Conservation (phyloP, 2,888 invertebrate species). For the Ophion costatus region DNA sequence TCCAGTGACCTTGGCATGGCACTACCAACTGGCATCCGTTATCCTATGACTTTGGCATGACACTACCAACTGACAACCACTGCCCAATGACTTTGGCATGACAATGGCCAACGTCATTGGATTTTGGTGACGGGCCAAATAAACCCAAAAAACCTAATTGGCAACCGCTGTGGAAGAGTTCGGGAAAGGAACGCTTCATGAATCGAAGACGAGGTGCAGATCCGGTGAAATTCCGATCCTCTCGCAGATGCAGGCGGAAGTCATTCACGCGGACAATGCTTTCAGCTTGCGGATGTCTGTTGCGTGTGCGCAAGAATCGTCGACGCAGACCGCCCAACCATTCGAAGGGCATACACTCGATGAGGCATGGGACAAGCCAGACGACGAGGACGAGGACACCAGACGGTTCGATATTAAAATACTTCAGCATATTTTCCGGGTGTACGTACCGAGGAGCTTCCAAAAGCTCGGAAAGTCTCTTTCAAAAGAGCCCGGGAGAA, state of each 20-base stretch:
- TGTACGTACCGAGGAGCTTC: conserved; percentile 52
- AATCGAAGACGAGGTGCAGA: conserved; percentile 74
- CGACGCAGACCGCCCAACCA: neutral
- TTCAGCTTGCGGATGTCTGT: conserved; percentile 25
- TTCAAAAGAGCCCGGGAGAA: conserved; percentile 60
- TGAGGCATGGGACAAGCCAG: neutral
- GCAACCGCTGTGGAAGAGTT: conserved; percentile 44
- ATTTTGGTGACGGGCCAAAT: neutral
- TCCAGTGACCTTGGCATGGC: too few species aligned
- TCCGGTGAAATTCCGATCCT: conserved; percentile 77
- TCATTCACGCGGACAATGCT: conserved; percentile 72
- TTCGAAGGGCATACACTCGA: conserved; percentile 1
- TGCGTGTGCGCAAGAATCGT: conserved; percentile 30
- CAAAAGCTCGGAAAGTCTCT: conserved; percentile 69
- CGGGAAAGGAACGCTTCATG: conserved; percentile 51
- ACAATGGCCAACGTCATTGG: neutral
- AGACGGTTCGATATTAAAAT: conserved; percentile 79
- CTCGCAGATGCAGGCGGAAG: conserved; percentile 74
- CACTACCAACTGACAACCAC: neutral
- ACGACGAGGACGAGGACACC: conserved; percentile 43
- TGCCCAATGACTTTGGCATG: neutral
- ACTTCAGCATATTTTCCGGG: conserved; percentile 76
- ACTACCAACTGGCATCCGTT: neutral
- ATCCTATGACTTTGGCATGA: neutral
- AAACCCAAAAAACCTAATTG: conserved; percentile 42